Evolutionary conservation across 2,113 vertebrate species (phyloP), one percentile per base, ranked within the genome.

Genomic region (Hypomesus transpacificus): DNA sequence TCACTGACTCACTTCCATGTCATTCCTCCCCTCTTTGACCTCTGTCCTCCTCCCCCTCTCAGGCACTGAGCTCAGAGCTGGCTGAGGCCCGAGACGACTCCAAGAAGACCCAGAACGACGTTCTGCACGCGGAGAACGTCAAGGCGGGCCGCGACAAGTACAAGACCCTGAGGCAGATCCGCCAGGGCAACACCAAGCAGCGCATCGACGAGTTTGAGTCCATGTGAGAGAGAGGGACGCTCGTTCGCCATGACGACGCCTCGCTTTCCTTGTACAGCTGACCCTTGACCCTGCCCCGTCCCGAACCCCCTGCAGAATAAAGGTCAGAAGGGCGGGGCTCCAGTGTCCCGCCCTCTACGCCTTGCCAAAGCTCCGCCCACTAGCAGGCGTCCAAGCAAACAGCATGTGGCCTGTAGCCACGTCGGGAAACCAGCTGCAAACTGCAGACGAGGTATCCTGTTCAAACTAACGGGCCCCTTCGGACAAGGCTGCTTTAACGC

Each of bases 201-300:
- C 95, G 97, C 71, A 97, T 98, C 51, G 97, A 98, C 78, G 97
- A 98, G 91, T 98, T 98, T 82, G 97, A 98, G 92, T 95, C 97
- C 88, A 98, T 98, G 97, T 98, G 94, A 98, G 91, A 88, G 64
- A 66, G 54, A 0, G n/a, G 54, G 51, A 0, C 80, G 78, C 79
- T 83, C 64, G 2, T 16, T 75, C 78, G 78, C 81, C 81, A 84
- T 57, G 80, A 50, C 85, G 72, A 70, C 79, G 75, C 75, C 81
- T 83, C 76, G 57, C 73, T 74, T 70, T 72, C 69, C 69, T 31
- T 21, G 62, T 71, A 77, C 75, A 34, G 73, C 66, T 3, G 14
- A 24, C 17, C 51, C 26, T 20, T 5, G 26, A 57, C 54, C 3
- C 75, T 46, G 53, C 31, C 74, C 68, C 68, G 58, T 68, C 60